Evolutionary conservation across 1,140 invertebrate species (phyloP).

Genomic region (Orius laevigatus): DNA sequence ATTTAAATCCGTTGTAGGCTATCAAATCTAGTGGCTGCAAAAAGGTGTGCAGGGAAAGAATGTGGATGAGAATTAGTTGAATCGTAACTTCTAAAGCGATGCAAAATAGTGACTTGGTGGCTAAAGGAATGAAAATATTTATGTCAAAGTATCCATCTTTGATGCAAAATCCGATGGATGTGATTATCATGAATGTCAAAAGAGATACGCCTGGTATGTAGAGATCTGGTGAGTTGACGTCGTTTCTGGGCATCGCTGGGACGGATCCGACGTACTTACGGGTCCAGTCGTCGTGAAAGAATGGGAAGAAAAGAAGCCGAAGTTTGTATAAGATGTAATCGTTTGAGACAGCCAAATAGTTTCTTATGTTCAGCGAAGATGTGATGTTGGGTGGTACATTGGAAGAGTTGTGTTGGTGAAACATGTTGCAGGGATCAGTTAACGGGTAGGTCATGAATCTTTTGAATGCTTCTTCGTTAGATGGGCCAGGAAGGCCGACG

Average conservation of each 20-base stretch:
- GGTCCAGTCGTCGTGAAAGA: slow-evolving; percentile 89
- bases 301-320: slow-evolving; percentile 82
- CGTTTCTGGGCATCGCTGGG: slow-evolving; percentile 83
- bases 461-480: no score
- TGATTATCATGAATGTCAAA: slow-evolving; percentile 79
- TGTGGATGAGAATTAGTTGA: slow-evolving; percentile 71
- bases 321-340: slow-evolving; percentile 90
- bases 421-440: no score
- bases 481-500: no score
- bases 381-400: no score
- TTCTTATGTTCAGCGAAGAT: slow-evolving; percentile 43
- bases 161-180: slow-evolving; percentile 81
- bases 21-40: slow-evolving; percentile 79
- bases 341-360: slow-evolving; percentile 98
- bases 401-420: no score
- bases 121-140: slow-evolving; percentile 87
- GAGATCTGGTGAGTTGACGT: slow-evolving; percentile 95
- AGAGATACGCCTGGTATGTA: slow-evolving; percentile 98
- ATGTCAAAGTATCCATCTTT: slow-evolving; percentile 74
- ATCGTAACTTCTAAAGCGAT: slow-evolving; percentile 77
- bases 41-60: slow-evolving; percentile 74
- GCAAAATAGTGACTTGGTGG: slow-evolving; percentile 87
- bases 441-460: no score
- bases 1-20: slow-evolving; percentile 92
- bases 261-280: slow-evolving; percentile 82